phyloP scores from a whole-genome alignment of 2,797 vertebrate genomes.

The Harpagifer antarcticus region DNA sequence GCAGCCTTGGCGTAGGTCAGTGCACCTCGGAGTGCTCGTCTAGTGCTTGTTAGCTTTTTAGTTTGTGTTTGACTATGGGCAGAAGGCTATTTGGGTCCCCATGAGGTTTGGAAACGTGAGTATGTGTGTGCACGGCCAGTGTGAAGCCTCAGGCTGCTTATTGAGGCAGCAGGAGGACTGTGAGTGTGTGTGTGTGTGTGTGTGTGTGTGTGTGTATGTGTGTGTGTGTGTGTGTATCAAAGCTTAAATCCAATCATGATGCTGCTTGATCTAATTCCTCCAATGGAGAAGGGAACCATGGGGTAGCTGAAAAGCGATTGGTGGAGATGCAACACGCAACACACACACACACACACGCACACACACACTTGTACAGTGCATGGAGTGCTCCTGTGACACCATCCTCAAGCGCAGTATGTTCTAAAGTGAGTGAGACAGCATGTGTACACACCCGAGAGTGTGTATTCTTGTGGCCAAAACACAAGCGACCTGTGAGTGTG shows the following conservation, averaged over 20 bases:
- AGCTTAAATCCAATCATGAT: constrained; percentile 56
- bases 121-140: constrained; percentile 4
- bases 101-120: constrained; percentile 20
- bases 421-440: constrained; percentile 27
- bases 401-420: constrained; percentile 25
- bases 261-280: constrained; percentile 65
- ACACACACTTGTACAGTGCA: neutral
- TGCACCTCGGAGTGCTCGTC: neutral
- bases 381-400: constrained; percentile 15
- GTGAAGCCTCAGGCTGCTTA: constrained; percentile 26
- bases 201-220: constrained; percentile 14
- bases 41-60: neutral
- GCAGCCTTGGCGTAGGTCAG: neutral
- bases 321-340: constrained; percentile 18
- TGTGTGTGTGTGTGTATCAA: constrained; percentile 25
- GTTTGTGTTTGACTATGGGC: constrained; percentile 8
- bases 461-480: constrained; percentile 36
- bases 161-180: constrained; percentile 13
- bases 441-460: constrained; percentile 18
- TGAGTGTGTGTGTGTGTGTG: constrained; percentile 13
- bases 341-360: constrained; percentile 2
- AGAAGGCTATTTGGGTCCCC: neutral
- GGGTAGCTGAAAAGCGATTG: constrained; percentile 50
- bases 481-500: constrained; percentile 31
- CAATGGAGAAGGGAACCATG: constrained; percentile 30